These are phyloP conservation scores for Acanthosepion esculentum DNA, from an alignment of 2,888 invertebrate genomes.

Conservation along the genomic window DNA sequence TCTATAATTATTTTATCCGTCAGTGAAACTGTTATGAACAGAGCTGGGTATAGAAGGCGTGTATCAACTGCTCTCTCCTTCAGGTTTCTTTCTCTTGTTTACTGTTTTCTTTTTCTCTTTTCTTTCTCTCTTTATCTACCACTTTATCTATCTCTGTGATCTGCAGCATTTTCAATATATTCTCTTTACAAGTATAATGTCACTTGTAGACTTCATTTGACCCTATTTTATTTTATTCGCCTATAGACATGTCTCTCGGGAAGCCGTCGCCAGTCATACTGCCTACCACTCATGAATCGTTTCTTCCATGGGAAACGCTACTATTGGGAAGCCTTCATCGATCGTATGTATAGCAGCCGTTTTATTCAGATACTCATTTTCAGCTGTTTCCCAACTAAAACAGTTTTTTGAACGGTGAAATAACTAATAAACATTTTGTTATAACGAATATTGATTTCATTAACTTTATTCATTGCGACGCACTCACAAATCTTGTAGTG, in stretches of 20 bases:
- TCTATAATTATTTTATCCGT: no score
- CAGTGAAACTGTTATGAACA: no score
- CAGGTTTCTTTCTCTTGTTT: neutral
- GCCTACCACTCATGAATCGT: constrained; percentile 9
- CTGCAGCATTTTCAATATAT: neutral
- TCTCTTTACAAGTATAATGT: neutral
- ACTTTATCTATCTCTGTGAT: neutral
- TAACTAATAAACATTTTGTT: no score
- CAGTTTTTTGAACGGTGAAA: no score
- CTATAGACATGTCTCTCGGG: neutral
- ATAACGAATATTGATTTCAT: no score
- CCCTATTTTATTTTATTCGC: neutral
- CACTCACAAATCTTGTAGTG: no score
- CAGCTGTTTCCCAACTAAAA: no score
- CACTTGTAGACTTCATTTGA: neutral
- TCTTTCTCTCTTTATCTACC: neutral
- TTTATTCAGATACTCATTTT: no score
- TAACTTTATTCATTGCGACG: no score
- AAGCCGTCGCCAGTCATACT: neutral
- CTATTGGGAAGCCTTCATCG: constrained; percentile 23
- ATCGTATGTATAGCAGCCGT: neutral
- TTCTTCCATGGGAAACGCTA: constrained; percentile 40
- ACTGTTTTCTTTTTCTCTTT: neutral
- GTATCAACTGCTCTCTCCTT: neutral
- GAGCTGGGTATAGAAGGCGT: no score